Evolutionary conservation across 2,888 invertebrate genomes (phyloP).

Genomic region (Trissonchulus latispiculum): DNA sequence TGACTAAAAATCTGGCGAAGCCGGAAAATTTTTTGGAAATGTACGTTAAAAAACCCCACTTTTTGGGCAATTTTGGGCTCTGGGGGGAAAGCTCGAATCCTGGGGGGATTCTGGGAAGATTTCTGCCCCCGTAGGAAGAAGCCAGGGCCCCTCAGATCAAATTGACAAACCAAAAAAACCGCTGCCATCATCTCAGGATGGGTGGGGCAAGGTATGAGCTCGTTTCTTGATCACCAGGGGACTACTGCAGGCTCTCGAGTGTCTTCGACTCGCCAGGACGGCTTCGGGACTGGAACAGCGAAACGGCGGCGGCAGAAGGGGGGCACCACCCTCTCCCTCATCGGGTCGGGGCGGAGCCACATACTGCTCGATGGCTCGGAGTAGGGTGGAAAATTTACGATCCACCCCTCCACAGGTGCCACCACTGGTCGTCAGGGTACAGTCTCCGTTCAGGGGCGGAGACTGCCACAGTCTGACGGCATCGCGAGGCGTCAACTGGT

Average conservation of each 20-base stretch:
- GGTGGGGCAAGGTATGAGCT: background rate
- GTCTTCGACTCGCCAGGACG: background rate
- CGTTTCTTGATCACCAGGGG: background rate
- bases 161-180: no score
- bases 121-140: no score
- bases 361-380: background rate
- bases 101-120: no score
- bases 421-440: background rate
- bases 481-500: background rate
- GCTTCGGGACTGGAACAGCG: background rate
- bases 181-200: no score
- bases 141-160: no score
- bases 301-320: background rate
- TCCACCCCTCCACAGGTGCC: no score
- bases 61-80: no score
- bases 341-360: background rate
- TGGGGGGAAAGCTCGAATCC: no score
- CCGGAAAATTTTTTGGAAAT: no score
- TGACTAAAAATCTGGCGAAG: no score
- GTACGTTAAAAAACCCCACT: no score
- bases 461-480: background rate
- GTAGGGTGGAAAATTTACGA: background rate
- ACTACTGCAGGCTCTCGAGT: background rate
- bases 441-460: background rate
- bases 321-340: background rate